A percentile compares a stretch with the other conserved stretches of the same genome.
phyloP scores from a whole-genome alignment of 1,140 invertebrate genomes.

The Drosophila sucinea region DNA sequence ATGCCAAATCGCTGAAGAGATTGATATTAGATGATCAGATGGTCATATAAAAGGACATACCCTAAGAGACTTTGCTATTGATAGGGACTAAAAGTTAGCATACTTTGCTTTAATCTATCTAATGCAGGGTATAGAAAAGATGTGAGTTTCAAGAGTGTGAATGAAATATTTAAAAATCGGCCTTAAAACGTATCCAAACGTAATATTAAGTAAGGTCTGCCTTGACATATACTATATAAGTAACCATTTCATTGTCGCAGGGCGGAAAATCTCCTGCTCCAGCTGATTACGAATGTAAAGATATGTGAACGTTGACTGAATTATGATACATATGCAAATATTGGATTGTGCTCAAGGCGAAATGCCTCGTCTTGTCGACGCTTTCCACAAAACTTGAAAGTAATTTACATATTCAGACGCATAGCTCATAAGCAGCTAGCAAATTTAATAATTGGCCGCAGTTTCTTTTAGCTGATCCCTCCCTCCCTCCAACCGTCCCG shows the following conservation, averaged over 20 bases:
- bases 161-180: too few relatives aligned
- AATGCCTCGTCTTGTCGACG: not conserved
- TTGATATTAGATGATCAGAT: too few relatives aligned
- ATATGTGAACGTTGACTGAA: slow-evolving; percentile 4
- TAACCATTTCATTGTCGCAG: not conserved
- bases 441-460: slow-evolving; percentile 64
- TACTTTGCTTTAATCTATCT: too few relatives aligned
- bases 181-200: too few relatives aligned
- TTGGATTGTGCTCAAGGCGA: not conserved
- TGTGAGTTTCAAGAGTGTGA: too few relatives aligned
- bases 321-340: slow-evolving; percentile 20
- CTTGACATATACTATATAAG: not conserved
- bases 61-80: too few relatives aligned
- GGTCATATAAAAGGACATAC: too few relatives aligned
- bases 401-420: slow-evolving; percentile 32
- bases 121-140: too few relatives aligned
- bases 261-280: not conserved
- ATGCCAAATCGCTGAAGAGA: too few relatives aligned
- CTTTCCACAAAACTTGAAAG: slow-evolving; percentile 6
- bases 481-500: not conserved
- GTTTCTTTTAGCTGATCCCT: not conserved
- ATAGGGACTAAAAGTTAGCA: too few relatives aligned
- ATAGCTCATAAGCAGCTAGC: slow-evolving; percentile 22
- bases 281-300: slow-evolving; percentile 8
- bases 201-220: not conserved